phyloP scores from a whole-genome alignment of 2,113 vertebrate genomes.

The Urocitellus parryii region DNA sequence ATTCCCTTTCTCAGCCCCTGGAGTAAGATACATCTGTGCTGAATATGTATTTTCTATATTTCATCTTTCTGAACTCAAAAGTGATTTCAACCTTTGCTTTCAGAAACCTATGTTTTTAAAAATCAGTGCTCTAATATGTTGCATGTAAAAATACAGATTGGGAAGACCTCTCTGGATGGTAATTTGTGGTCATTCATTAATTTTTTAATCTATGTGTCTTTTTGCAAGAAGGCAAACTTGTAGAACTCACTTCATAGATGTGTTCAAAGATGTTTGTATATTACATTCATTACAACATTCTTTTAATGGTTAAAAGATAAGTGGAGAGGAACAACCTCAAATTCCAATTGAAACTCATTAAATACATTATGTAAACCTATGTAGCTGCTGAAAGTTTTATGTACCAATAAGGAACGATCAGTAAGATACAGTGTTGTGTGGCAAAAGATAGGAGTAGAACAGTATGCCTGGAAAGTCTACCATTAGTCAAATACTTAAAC shows the following conservation, averaged over 20 bases:
- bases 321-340: neutral
- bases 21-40: conserved; percentile 2
- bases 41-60: conserved; percentile 21
- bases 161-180: neutral
- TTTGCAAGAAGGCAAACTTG: neutral
- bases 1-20: conserved; percentile 15
- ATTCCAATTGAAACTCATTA: neutral
- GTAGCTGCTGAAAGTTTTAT: neutral
- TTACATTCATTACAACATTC: neutral
- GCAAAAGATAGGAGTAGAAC: neutral
- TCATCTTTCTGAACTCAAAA: conserved; percentile 19
- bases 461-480: neutral
- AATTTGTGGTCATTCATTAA: neutral
- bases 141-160: conserved; percentile 3
- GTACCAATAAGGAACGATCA: neutral
- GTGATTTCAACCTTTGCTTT: conserved; percentile 47
- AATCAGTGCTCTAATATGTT: neutral
- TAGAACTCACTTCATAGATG: neutral
- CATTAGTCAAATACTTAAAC: neutral
- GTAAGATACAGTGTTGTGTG: neutral
- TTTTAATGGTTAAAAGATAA: neutral
- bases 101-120: neutral
- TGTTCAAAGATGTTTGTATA: neutral
- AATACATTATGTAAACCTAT: neutral
- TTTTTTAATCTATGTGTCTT: neutral